A percentile compares a stretch with the other conserved stretches of the same genome.
Evolutionary conservation across 2,797 vertebrate species (phyloP).

Genomic region (Zalophus californianus): DNA sequence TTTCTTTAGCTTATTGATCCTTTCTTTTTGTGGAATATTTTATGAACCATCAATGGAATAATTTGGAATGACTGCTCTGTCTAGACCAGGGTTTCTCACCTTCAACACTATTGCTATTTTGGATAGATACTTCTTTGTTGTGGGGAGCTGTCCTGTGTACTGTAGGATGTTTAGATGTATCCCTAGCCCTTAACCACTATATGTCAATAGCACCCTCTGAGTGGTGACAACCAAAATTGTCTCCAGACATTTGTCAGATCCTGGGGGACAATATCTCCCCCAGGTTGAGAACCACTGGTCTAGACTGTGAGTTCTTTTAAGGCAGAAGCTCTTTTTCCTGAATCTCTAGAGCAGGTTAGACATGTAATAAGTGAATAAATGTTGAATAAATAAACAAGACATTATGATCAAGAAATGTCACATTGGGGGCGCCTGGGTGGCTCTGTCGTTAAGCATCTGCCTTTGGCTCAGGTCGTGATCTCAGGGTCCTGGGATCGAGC

Average conservation of each 20-base stretch:
- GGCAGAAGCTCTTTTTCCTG: not conserved
- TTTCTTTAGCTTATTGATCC: not conserved
- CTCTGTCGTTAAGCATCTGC: too few relatives aligned
- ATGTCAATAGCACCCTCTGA: not conserved
- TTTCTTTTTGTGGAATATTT: not conserved
- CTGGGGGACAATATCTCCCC: not conserved
- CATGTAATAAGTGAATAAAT: conserved; percentile 22
- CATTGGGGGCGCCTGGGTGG: not conserved
- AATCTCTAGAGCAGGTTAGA: not conserved
- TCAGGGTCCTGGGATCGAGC: too few relatives aligned
- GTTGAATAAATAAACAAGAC: conserved; percentile 32
- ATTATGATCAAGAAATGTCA: conserved; percentile 40
- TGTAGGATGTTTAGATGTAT: not conserved
- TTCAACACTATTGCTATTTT: not conserved
- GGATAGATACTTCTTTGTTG: not conserved
- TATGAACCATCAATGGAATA: not conserved
- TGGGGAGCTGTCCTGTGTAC: not conserved
- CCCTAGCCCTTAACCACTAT: not conserved
- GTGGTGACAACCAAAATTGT: not conserved
- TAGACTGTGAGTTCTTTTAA: conserved; percentile 19
- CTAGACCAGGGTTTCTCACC: not conserved
- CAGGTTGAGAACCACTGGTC: not conserved
- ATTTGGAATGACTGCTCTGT: not conserved
- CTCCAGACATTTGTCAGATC: conserved; percentile 39
- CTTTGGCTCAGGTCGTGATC: too few relatives aligned